phyloP scores from a whole-genome alignment of 2,888 invertebrate genomes.

The Dione vanillae region DNA sequence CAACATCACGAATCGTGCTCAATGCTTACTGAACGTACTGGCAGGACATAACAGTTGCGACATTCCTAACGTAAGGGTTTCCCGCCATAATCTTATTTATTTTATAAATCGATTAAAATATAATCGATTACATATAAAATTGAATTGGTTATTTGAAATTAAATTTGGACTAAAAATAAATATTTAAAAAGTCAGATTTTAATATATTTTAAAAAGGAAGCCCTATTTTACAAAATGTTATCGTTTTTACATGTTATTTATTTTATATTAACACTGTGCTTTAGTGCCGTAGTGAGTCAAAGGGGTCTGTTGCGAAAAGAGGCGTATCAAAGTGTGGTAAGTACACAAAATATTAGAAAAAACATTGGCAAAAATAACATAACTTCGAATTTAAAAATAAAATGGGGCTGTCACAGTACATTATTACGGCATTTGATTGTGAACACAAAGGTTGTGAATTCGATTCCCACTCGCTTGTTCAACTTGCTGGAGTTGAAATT shows the following conservation, averaged over 20 bases:
- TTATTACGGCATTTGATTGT: too few species aligned
- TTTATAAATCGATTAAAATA: background rate
- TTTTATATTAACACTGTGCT: conserved; percentile 48
- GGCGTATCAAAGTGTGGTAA: conserved; percentile 58
- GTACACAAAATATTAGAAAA: too few species aligned
- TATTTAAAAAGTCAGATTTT: background rate
- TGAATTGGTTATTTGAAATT: too few species aligned
- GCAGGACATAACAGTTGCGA: conserved; percentile 25
- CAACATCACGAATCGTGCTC: conserved; percentile 9
- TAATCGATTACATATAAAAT: too few species aligned
- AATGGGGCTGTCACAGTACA: too few species aligned
- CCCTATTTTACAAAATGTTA: conserved; percentile 21
- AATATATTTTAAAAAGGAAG: conserved; percentile 12
- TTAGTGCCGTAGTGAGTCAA: conserved; percentile 49
- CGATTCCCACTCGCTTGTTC: too few species aligned
- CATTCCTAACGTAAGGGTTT: conserved; percentile 33
- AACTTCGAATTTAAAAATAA: too few species aligned
- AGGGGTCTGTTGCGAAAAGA: conserved; percentile 54
- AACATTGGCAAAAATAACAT: too few species aligned
- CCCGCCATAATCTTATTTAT: conserved; percentile 1
- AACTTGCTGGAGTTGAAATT: too few species aligned
- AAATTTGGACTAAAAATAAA: background rate
- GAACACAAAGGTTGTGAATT: too few species aligned
- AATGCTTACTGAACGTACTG: conserved; percentile 20
- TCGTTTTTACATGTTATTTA: background rate